Base-by-base conservation (phyloP, 1,140 invertebrate genomes). In the Phocides pigmalion region DNA sequence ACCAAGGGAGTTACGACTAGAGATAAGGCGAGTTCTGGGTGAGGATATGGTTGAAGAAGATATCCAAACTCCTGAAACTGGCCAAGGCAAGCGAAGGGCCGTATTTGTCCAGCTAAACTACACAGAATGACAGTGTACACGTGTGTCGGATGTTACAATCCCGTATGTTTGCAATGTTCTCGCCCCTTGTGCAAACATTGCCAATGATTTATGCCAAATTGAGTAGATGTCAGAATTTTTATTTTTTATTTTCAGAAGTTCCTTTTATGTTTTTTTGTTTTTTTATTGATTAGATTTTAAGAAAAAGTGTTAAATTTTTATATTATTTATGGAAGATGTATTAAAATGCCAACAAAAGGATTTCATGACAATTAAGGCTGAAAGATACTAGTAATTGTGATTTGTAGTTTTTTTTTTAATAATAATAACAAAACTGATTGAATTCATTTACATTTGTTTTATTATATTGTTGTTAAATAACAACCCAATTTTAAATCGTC, bases 161-260 rank as follows among this genome's bases (percentile, higher is more conserved):
- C 70, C 32, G 25, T 77, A 69, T 74, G 68, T 66, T 46, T 70
- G 54, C 64, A 67, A 70, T 75, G 62, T 68, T 71, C 64, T 75
- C 47, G 62, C 15, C 62, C 53, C 37, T 58, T 68, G 50, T 71
- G 68, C 37, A 70, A 64, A 72, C 70, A 74, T 63, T 68, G 69
- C 56, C 62, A 75, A 44, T 75, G 20, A 76, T 66, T 70, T 72
- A 68, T 70, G 65, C 62, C 63, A 62, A 68, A 70, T 62, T 35
- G 67, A 63, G 64, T 67, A 50, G 9, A 6, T 68, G 68, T 74
- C 61, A 74, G 64, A 68, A 67, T 69, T 72, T 75, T 66, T 72
- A 19, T 66, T 14, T 71, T 68, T 72, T 67, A 59, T 50, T 75
- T 64, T 16, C 12, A 41, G 39, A 28, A 28, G 25, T 28, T 8